Conservation (phyloP, 2,113 vertebrate genomes). For the Xerus inauris region DNA sequence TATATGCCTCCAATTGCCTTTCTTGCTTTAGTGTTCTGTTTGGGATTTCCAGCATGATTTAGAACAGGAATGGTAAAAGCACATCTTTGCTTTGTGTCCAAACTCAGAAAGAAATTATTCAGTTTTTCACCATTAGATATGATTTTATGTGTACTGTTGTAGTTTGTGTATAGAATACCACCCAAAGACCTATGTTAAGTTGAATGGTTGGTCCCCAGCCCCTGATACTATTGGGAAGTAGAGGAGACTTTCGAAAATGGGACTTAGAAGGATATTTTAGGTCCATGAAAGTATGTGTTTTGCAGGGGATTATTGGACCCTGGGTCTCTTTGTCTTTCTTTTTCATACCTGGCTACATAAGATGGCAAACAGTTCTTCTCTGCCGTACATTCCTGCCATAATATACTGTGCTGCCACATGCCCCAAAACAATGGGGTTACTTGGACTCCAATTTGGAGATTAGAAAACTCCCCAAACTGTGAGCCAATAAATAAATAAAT, state of each 20-base stretch:
- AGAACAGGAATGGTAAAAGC: not conserved
- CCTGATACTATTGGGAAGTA: too few species aligned
- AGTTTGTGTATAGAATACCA: not conserved
- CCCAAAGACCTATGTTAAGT: not conserved
- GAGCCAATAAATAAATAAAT: too few species aligned
- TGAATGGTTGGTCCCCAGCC: not conserved
- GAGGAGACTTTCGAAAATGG: not conserved
- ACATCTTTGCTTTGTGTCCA: not conserved
- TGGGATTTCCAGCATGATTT: not conserved
- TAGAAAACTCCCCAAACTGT: not conserved
- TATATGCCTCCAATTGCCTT: not conserved
- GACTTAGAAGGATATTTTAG: too few species aligned
- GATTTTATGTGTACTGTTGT: not conserved
- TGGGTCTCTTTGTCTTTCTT: not conserved
- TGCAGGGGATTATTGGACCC: not conserved
- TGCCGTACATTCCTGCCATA: rapidly evolving
- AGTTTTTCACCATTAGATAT: not conserved
- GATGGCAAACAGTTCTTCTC: too few species aligned
- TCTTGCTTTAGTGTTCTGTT: not conserved
- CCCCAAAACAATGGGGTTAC: too few species aligned
- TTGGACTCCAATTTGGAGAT: too few species aligned
- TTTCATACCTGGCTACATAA: not conserved
- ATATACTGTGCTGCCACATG: too few species aligned
- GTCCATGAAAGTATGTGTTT: not conserved
- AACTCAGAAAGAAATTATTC: not conserved